Evolutionary conservation across 35 echinoderm and acorn worm species (phyloP).

Genomic region (Strongylocentrotus purpuratus): DNA sequence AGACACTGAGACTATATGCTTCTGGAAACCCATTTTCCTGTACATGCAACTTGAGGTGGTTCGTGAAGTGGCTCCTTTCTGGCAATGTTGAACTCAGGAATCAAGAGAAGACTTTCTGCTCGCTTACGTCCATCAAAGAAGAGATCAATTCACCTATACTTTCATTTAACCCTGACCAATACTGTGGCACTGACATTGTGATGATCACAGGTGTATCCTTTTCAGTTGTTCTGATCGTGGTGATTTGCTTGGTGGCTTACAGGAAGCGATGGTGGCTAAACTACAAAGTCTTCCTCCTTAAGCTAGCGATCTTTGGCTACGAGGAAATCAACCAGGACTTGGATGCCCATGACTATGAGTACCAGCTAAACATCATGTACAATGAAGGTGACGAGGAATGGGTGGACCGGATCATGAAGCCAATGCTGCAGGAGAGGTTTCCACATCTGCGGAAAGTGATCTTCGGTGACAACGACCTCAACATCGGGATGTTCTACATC

Average conservation of each 20-base stretch:
- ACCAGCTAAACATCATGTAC: slow-evolving; percentile 23
- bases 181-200: background rate
- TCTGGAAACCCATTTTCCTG: slow-evolving; percentile 11
- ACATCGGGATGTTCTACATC: slow-evolving; percentile 22
- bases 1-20: background rate
- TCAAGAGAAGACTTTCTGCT: background rate
- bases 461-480: slow-evolving; percentile 15
- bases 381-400: background rate
- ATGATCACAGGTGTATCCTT: background rate
- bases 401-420: background rate
- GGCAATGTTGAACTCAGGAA: background rate
- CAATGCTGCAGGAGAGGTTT: background rate
- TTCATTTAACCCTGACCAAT: background rate
- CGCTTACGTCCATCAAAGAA: background rate
- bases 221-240: background rate
- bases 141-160: background rate
- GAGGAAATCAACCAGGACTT: background rate
- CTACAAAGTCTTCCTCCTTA: slow-evolving; percentile 23
- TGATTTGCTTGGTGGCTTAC: background rate
- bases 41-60: background rate
- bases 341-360: background rate
- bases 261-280: slow-evolving; percentile 1
- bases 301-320: slow-evolving; percentile 20
- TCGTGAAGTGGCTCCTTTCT: background rate
- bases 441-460: background rate